Percentiles rank a stretch among this genome's conserved stretches.
These are phyloP conservation scores for Cheumatopsyche charites DNA, from an alignment of 1,140 invertebrate species.

Conservation along the genomic window DNA sequence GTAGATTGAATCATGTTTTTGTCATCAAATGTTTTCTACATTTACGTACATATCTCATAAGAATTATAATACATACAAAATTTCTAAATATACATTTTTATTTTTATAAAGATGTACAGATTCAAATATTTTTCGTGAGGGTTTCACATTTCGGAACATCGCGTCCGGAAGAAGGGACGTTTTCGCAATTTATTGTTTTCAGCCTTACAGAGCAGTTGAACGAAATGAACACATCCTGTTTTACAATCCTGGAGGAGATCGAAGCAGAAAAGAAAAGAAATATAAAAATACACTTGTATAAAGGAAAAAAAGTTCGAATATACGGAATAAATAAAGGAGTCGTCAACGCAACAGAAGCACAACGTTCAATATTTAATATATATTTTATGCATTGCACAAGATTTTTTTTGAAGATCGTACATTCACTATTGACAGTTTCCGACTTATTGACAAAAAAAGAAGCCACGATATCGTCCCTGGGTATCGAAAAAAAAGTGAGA, in stretches of 20 bases:
- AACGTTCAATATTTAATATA: slow-evolving; percentile 8
- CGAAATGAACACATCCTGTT: slow-evolving; percentile 22
- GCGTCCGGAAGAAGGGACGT: background rate
- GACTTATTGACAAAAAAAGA: background rate
- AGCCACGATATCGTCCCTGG: background rate
- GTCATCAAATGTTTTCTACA: no score
- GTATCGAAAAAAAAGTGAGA: no score
- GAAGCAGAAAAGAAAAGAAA: background rate
- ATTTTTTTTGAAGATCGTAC: slow-evolving; percentile 2
- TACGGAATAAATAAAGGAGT: background rate
- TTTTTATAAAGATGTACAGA: no score
- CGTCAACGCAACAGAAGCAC: background rate
- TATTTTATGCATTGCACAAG: background rate
- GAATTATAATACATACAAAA: no score
- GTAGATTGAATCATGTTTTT: no score
- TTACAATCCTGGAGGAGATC: slow-evolving; percentile 7
- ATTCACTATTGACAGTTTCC: slow-evolving; percentile 6
- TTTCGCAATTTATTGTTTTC: slow-evolving; percentile 22
- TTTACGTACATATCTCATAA: no score
- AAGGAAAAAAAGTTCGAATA: background rate
- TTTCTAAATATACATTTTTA: no score
- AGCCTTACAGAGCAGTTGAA: slow-evolving; percentile 17
- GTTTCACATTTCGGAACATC: slow-evolving; percentile 1
- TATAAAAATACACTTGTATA: slow-evolving; percentile 1
- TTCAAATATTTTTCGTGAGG: no score